Percentiles rank a stretch among this genome's conserved stretches.
phyloP scores from a whole-genome alignment of 2,797 vertebrate genomes.

The Dicrostonyx torquatus region DNA sequence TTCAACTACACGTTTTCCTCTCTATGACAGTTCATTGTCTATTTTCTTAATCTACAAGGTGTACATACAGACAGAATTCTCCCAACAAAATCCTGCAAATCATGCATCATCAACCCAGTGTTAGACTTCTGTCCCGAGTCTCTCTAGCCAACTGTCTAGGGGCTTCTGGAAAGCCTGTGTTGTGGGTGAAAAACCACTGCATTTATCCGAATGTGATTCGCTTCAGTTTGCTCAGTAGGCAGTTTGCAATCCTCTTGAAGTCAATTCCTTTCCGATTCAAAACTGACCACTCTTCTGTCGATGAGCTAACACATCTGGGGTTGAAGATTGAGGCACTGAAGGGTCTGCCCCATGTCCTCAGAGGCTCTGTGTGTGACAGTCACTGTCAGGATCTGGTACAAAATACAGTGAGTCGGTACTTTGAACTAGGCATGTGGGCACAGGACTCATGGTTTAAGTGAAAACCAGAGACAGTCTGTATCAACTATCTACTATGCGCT shows the following conservation, averaged over 20 bases:
- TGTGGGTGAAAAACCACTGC: neutral
- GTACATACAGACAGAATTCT: neutral
- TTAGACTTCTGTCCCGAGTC: neutral
- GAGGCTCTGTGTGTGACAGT: neutral
- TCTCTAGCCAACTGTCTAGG: neutral
- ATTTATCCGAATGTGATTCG: neutral
- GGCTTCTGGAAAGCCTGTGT: neutral
- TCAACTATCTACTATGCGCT: neutral
- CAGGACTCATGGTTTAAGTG: neutral
- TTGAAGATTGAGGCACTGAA: neutral
- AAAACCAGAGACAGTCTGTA: neutral
- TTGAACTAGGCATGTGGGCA: neutral
- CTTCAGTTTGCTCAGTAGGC: constrained; percentile 11
- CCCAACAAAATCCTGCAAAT: neutral
- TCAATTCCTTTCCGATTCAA: neutral
- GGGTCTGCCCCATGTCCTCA: neutral
- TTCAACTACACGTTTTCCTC: neutral
- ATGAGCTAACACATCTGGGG: neutral
- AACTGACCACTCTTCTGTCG: neutral
- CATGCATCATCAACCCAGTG: neutral
- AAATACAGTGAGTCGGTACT: neutral
- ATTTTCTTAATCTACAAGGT: constrained; percentile 15
- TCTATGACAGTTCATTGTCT: neutral
- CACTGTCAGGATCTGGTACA: neutral
- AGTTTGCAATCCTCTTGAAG: neutral